These are phyloP conservation scores for Phoeniculus purpureus DNA, from an alignment of 2,797 vertebrate genomes.

Conservation along the genomic window DNA sequence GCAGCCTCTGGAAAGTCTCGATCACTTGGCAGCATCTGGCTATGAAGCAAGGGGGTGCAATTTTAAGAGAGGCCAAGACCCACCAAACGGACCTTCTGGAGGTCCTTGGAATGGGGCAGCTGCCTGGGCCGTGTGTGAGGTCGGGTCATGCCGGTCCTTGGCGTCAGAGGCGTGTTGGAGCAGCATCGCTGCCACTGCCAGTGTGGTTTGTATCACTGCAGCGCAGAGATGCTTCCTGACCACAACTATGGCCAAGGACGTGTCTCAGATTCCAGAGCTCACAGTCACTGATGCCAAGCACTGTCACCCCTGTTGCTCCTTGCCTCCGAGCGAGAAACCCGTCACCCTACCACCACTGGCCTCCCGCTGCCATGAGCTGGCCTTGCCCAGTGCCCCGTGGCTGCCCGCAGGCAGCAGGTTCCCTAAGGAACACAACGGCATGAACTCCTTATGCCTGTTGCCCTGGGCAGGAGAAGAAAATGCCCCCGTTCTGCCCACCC, in stretches of 20 bases:
- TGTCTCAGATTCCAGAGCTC: conserved; percentile 57
- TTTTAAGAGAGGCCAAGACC: conserved; percentile 11
- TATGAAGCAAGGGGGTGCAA: neutral
- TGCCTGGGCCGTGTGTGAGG: conserved; percentile 3
- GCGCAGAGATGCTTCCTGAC: conserved; percentile 15
- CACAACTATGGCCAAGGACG: conserved; percentile 50
- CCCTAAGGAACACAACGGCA: accelerated
- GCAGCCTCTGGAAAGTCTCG: conserved; percentile 23
- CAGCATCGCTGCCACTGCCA: conserved; percentile 16
- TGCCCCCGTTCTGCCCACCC: neutral
- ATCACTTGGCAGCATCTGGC: neutral
- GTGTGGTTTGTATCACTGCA: conserved; percentile 43
- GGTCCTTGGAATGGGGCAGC: neutral
- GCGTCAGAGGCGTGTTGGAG: conserved; percentile 7
- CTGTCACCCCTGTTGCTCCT: neutral
- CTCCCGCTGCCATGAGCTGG: neutral
- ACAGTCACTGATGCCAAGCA: neutral
- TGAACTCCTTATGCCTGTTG: neutral
- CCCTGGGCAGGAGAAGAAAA: accelerated
- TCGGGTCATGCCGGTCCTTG: conserved; percentile 26
- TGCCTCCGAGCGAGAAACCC: neutral
- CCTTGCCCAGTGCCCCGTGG: neutral
- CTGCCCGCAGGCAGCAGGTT: neutral
- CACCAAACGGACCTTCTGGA: neutral
- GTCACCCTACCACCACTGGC: neutral